Percentiles rank a stretch among this genome's conserved stretches.
These are phyloP conservation scores for Cavia aperea DNA, from an alignment of 2,113 vertebrate genomes.

Conservation along the genomic window DNA sequence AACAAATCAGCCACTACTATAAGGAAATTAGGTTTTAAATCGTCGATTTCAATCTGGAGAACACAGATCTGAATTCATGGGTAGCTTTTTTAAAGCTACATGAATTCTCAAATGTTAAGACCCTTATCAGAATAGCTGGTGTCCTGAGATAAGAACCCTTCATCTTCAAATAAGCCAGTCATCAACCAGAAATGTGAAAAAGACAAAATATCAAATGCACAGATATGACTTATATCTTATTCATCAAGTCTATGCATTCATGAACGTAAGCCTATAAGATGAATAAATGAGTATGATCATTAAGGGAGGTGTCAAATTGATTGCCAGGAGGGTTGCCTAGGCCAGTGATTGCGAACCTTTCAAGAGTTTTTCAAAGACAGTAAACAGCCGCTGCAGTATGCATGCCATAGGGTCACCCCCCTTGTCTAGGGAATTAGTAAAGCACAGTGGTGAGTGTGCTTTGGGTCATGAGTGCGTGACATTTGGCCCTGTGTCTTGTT, in stretches of 20 bases:
- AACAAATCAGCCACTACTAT: background rate
- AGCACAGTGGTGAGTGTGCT: too few relatives aligned
- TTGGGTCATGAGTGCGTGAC: background rate
- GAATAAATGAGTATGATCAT: background rate
- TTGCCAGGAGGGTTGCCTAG: background rate
- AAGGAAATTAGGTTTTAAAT: background rate
- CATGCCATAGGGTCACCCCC: background rate
- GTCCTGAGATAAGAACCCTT: background rate
- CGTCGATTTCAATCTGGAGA: background rate
- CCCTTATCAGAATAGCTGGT: background rate
- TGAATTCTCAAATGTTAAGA: background rate
- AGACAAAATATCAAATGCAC: background rate
- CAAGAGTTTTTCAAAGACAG: background rate
- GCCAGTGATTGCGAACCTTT: background rate
- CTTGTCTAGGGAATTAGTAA: background rate
- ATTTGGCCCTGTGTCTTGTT: fast-evolving
- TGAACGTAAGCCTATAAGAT: background rate
- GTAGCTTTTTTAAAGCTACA: background rate
- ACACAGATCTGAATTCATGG: background rate
- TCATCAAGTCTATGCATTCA: background rate
- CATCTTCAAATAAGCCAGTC: background rate
- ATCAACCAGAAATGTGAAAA: constrained; percentile 2
- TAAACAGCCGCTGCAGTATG: background rate
- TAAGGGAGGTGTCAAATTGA: background rate
- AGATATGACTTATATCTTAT: background rate